Conservation (phyloP, 2,888 invertebrate species). For the Callinectes sapidus region DNA sequence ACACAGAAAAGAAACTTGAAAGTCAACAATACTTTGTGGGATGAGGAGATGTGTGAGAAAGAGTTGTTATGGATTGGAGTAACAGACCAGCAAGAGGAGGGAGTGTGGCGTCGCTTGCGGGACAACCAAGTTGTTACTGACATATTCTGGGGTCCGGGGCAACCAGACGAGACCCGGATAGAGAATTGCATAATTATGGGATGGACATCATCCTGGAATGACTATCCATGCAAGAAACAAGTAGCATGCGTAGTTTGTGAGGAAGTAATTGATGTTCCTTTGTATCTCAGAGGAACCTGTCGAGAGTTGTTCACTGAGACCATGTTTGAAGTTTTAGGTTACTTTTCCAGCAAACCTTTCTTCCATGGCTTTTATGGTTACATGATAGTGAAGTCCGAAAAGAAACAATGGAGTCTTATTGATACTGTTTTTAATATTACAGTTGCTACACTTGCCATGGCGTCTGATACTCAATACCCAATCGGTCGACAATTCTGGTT, state of each 20-base stretch:
- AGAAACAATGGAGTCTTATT: conserved; percentile 46
- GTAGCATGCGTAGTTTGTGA: conserved; percentile 35
- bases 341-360: conserved; percentile 36
- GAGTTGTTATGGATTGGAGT: conserved; percentile 49
- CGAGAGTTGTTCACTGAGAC: conserved; percentile 38
- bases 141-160: conserved; percentile 44
- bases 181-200: conserved; percentile 49
- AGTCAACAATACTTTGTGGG: background rate
- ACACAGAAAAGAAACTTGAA: background rate
- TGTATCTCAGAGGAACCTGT: conserved; percentile 49
- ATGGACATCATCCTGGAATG: conserved; percentile 30
- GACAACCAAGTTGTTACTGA: conserved; percentile 39
- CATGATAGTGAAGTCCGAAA: conserved; percentile 11
- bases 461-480: conserved; percentile 38
- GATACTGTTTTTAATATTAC: conserved; percentile 37
- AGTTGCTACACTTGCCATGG: conserved; percentile 18
- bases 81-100: conserved; percentile 52
- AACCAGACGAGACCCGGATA: conserved; percentile 41
- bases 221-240: conserved; percentile 7
- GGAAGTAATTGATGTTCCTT: background rate
- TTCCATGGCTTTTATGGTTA: conserved; percentile 57
- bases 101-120: conserved; percentile 42
- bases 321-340: conserved; percentile 52
- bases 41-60: conserved; percentile 4
- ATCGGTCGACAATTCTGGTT: conserved; percentile 46